Percentiles rank a stretch among this genome's conserved stretches.
phyloP scores from a whole-genome alignment of 2,888 invertebrate species.

The Oeneis ivallda region DNA sequence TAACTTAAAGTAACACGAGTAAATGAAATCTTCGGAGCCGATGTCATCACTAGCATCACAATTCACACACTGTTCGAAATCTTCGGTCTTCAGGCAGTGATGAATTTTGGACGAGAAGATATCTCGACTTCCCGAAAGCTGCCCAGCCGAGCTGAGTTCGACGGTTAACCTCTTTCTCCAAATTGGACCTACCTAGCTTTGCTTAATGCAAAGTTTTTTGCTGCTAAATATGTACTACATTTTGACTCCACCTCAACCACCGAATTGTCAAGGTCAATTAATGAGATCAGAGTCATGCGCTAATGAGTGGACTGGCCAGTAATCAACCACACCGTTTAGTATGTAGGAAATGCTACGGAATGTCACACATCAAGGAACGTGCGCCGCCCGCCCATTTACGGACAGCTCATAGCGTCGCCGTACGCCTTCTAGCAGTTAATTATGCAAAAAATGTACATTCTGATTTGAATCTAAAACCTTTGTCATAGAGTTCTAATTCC shows the following conservation, averaged over 20 bases:
- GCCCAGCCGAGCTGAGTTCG: too few species aligned
- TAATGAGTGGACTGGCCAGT: constrained; percentile 32
- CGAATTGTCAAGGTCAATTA: not conserved
- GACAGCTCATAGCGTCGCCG: constrained; percentile 32
- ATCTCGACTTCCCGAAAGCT: too few species aligned
- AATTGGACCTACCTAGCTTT: not conserved
- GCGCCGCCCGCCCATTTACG: constrained; percentile 58
- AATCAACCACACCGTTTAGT: constrained; percentile 34
- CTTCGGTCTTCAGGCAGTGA: too few species aligned
- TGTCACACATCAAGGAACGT: constrained; percentile 57
- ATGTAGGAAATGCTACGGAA: constrained; percentile 50
- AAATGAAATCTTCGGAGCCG: too few species aligned
- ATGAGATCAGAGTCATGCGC: constrained; percentile 9
- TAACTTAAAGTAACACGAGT: too few species aligned
- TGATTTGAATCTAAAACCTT: constrained; percentile 12
- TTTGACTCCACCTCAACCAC: not conserved
- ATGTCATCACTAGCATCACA: too few species aligned
- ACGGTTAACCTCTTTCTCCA: too few species aligned
- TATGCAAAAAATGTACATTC: constrained; percentile 12
- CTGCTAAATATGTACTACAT: not conserved
- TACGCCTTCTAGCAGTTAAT: constrained; percentile 23
- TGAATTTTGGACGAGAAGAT: too few species aligned
- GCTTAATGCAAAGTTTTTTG: too few species aligned
- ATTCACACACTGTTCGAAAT: too few species aligned
- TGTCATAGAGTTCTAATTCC: constrained; percentile 4